Percentiles rank a stretch among this genome's conserved stretches.
Evolutionary conservation across 1,140 invertebrate genomes (phyloP).

Genomic region (Euura saliciscinereae): DNA sequence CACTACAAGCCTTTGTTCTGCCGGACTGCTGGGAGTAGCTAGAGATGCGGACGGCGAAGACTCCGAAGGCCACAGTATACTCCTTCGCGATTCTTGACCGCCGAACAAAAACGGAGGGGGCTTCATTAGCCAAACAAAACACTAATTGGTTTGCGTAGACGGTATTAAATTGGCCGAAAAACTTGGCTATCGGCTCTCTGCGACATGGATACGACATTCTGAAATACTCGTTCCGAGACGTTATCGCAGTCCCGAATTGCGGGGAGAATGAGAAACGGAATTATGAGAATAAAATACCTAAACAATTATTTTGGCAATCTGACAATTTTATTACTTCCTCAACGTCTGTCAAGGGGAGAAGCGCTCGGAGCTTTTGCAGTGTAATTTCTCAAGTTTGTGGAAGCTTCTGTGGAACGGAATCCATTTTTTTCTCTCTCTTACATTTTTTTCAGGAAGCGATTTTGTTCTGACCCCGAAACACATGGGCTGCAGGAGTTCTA

Average conservation of each 20-base stretch:
- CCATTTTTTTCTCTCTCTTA: not conserved
- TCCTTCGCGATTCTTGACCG: not conserved
- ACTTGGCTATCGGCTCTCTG: not conserved
- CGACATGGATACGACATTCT: not conserved
- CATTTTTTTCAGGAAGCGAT: not conserved
- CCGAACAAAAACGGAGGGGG: not conserved
- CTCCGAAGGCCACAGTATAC: not conserved
- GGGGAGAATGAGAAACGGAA: too few species aligned
- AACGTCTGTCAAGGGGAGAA: not conserved
- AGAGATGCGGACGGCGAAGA: not conserved
- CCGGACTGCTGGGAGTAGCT: not conserved
- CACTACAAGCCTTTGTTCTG: constrained; percentile 4
- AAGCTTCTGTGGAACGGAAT: not conserved
- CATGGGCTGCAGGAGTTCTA: not conserved
- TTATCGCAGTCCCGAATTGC: too few species aligned
- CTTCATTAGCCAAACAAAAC: constrained; percentile 3
- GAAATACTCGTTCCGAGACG: too few species aligned
- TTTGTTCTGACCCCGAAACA: not conserved
- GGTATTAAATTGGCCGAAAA: constrained; percentile 1
- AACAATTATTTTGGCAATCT: too few species aligned
- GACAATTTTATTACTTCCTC: not conserved
- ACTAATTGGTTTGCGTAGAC: not conserved
- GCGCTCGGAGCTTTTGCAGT: not conserved
- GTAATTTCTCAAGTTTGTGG: not conserved
- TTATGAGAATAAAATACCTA: too few species aligned